Percentiles rank a stretch among this genome's conserved stretches.
phyloP scores from a whole-genome alignment of 2,888 invertebrate species.

The Nyleta sp. region DNA sequence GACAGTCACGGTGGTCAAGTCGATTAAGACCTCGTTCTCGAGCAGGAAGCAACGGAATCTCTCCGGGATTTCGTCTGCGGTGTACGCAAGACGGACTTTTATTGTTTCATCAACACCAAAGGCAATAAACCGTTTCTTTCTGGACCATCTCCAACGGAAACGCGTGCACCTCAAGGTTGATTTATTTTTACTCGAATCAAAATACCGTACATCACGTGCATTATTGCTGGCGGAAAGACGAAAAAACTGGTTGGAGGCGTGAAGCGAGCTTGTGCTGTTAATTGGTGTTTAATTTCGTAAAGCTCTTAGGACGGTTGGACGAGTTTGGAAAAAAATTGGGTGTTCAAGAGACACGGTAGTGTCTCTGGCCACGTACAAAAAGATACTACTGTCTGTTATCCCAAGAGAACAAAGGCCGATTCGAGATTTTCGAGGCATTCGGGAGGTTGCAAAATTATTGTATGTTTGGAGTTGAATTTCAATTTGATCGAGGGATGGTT shows the following conservation, averaged over 20 bases:
- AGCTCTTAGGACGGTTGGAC: too few species aligned
- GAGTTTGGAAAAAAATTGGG: too few species aligned
- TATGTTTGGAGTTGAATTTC: too few species aligned
- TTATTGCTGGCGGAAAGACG: neutral
- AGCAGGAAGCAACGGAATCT: constrained; percentile 66
- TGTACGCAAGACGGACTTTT: constrained; percentile 11
- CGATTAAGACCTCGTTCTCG: constrained; percentile 69
- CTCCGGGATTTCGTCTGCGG: constrained; percentile 53
- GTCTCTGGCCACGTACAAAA: too few species aligned
- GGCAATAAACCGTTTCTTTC: constrained; percentile 37
- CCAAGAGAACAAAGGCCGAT: too few species aligned
- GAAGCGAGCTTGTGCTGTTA: neutral
- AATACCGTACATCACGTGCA: constrained; percentile 21
- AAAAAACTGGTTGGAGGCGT: neutral
- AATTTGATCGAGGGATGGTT: too few species aligned
- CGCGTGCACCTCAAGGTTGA: constrained; percentile 36
- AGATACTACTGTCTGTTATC: too few species aligned
- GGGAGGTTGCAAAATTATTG: too few species aligned
- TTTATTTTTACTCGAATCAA: constrained; percentile 41
- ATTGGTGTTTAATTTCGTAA: too few species aligned
- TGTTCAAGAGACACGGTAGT: too few species aligned
- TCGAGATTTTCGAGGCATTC: too few species aligned
- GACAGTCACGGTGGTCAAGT: constrained; percentile 63
- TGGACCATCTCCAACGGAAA: constrained; percentile 44
- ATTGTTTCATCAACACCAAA: constrained; percentile 49